Evolutionary conservation across 1,140 invertebrate species (phyloP).

Genomic region (Limonius californicus): DNA sequence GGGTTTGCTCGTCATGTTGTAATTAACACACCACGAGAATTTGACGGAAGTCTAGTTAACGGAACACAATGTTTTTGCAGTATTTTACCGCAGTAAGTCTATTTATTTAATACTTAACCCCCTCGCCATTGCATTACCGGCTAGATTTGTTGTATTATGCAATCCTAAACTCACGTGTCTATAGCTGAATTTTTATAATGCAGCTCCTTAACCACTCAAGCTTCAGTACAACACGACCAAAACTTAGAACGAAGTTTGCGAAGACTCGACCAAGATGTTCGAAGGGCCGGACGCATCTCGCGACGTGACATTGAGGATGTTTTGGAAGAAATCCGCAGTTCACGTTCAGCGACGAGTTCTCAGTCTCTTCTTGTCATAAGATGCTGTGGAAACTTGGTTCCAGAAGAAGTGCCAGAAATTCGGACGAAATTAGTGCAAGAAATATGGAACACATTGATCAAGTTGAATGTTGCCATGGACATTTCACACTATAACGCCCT

Average conservation of each 20-base stretch:
- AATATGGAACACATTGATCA: constrained; percentile 70
- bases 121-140: neutral
- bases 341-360: constrained; percentile 65
- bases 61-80: constrained; percentile 49
- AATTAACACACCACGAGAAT: constrained; percentile 55
- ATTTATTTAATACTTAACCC: neutral
- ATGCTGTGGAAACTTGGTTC: constrained; percentile 73
- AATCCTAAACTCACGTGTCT: constrained; percentile 18
- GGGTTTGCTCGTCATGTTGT: constrained; percentile 63
- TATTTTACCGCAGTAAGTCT: constrained; percentile 49
- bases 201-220: constrained; percentile 44
- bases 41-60: constrained; percentile 50
- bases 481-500: constrained; percentile 84
- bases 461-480: constrained; percentile 72
- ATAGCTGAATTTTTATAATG: constrained; percentile 20
- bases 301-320: constrained; percentile 69
- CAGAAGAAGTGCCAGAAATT: constrained; percentile 68
- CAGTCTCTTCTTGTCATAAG: constrained; percentile 71
- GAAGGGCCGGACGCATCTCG: constrained; percentile 63
- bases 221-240: constrained; percentile 48
- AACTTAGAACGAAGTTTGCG: constrained; percentile 60
- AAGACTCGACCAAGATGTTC: constrained; percentile 65
- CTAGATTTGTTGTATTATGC: constrained; percentile 30
- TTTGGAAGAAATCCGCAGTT: constrained; percentile 62
- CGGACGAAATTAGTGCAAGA: constrained; percentile 69